Evolutionary conservation across 2,888 invertebrate species (phyloP).

Genomic region (Cistogaster globosa): DNA sequence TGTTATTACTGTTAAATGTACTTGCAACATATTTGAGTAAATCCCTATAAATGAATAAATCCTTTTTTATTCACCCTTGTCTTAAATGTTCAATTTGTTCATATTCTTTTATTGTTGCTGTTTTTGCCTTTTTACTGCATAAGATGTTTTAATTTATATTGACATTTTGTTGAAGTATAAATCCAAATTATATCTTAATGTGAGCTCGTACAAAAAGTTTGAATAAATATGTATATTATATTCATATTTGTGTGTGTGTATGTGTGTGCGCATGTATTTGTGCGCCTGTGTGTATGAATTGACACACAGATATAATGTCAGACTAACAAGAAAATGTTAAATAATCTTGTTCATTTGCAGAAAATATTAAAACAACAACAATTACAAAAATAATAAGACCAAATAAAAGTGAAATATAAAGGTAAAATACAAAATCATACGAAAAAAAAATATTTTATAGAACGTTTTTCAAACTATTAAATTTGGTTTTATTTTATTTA

Average conservation of each 20-base stretch:
- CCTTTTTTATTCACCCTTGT: constrained; percentile 45
- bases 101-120: constrained; percentile 2
- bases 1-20: constrained; percentile 13
- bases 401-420: constrained; percentile 24
- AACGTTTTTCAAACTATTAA: neutral
- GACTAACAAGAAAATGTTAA: constrained; percentile 39
- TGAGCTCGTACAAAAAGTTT: constrained; percentile 47
- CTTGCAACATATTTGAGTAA: constrained; percentile 35
- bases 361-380: constrained; percentile 28
- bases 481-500: neutral
- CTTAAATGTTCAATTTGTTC: constrained; percentile 27
- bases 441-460: neutral
- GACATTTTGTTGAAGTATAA: constrained; percentile 69
- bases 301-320: constrained; percentile 11
- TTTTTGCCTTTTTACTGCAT: constrained; percentile 53
- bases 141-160: constrained; percentile 70
- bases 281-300: neutral
- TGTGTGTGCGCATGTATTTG: no score
- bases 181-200: constrained; percentile 65
- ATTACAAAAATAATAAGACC: constrained; percentile 12
- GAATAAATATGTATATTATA: constrained; percentile 21
- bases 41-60: constrained; percentile 53
- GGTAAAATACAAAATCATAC: constrained; percentile 24
- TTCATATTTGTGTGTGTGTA: constrained; percentile 7
- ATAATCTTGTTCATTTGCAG: constrained; percentile 62